Base-by-base conservation (phyloP, 2,888 invertebrate species). In the Amphipyra tragopoginis region DNA sequence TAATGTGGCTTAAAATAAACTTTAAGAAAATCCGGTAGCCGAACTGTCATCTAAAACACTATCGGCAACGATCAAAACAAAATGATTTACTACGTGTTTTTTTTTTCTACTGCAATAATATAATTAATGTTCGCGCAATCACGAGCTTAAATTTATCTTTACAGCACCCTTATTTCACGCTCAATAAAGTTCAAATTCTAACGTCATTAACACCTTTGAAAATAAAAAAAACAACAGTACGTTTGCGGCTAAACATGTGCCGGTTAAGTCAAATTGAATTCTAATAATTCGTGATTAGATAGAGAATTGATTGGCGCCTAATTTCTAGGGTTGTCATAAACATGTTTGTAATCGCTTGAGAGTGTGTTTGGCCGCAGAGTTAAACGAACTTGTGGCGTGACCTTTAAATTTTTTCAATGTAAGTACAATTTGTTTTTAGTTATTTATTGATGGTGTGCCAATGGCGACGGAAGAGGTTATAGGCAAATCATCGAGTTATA, bases 321-420 rank as follows among this genome's bases (percentile, higher is more conserved):
- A 21, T 63, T 50, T 52, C 38, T 61, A 55, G 59, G 56, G 56
- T 53, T 76, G 62, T 70, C 54, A 55, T 33, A 65, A 58, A 40
- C 48, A 51, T 47, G 71, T 72, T 74, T 68, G 65, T 68, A 64
- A 44, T 45, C 47, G 52, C 54, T 54, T 64, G 65, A 39, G 59
- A 63, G 65, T 64, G 68, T 50, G 63, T 68, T 63, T 67, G 81
- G 81, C 80, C 80, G 77, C 79, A 65, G 86, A 90, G 91, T 91
- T 90, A 90, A 91, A 88, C 75, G 91, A 91, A 87, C 92, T 86
- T 85, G 68, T 26, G 40, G 47, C 70, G 79, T 91, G 90, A 91
- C 91, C 92, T 89, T 89, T 90, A 67, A 60, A 76, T 78, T 78
- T 72, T 70, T 73, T 67, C 65, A 72, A 76, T 71, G 63, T 75